Base-by-base conservation (phyloP, 2,113 vertebrate species). In the Dicentrarchus labrax region DNA sequence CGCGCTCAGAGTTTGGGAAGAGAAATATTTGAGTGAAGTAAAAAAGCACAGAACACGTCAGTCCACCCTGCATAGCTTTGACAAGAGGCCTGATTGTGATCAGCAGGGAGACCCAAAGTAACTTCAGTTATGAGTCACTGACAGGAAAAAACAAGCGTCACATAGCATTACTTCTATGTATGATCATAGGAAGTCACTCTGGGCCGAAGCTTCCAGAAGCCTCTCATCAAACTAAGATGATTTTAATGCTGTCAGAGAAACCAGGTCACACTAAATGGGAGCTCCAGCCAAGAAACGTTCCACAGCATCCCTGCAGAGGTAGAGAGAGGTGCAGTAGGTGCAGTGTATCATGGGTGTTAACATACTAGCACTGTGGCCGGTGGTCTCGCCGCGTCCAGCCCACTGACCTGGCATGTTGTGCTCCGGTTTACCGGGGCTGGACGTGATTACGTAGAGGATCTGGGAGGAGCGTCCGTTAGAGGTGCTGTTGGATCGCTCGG, bases 381-480 rank as follows among this genome's bases (percentile, higher is more conserved):
- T 86, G 92, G 92, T 94, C 93, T 90, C 85, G 89, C 89, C 59
- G 86, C 75, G 92, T 92, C 94, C 94, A 90, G 90, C 90, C 93
- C 94, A 96, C 95, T 95, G 92, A 98, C 98, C 97, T 96, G 98
- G 97, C 96, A 97, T 95, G 83, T 96, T 95, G 92, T 94, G 96
- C 8, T 95, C 95, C 6, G 96, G 96, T 80, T 97, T 96, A 82
- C 96, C 97, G 21, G 98, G 98, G 92, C 98, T 98, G 91, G 98
- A 97, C 76, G 98, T 99, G 95, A 98, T 97, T 86, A 98, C 97
- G 21, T 98, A 98, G 78, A 97, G 95, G 57, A 98, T 96, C 92
- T 97, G 97, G 73, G 98, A 97, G 51, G 97, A 97, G 0, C 94
- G 84, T 87, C 96, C 94, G 0, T 94, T 96, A 30, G 96, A 78